A percentile compares a stretch with the other conserved stretches of the same genome.
These are phyloP conservation scores for Dipus sagitta DNA, from an alignment of 2,797 vertebrate genomes.

Conservation along the genomic window DNA sequence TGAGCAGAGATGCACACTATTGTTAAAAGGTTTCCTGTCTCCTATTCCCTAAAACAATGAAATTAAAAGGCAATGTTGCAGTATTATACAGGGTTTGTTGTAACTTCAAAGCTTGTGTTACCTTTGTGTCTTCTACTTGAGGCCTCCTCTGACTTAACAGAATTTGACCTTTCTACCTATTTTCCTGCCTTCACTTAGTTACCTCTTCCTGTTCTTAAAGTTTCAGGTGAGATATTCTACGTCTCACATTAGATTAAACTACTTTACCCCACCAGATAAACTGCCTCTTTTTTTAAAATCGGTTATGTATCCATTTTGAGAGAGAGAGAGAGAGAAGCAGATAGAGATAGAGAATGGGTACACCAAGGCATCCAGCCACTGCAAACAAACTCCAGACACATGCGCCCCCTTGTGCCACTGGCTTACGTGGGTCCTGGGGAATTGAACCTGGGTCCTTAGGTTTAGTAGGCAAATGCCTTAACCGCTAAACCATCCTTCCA, in stretches of 20 bases:
- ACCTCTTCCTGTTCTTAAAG: background rate
- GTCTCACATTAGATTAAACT: background rate
- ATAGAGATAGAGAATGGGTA: too few relatives aligned
- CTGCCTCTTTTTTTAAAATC: background rate
- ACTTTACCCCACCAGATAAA: background rate
- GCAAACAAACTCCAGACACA: too few relatives aligned
- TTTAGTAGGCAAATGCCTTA: too few relatives aligned
- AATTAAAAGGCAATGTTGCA: slow-evolving; percentile 6
- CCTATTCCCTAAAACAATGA: slow-evolving; percentile 5
- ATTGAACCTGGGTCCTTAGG: too few relatives aligned
- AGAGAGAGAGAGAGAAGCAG: too few relatives aligned
- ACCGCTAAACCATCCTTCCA: too few relatives aligned
- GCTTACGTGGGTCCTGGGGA: too few relatives aligned
- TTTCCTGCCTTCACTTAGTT: background rate
- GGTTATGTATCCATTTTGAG: too few relatives aligned
- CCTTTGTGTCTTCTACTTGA: background rate
- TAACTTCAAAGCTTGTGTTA: background rate
- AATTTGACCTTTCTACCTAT: background rate
- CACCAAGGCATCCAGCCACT: too few relatives aligned
- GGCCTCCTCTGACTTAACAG: background rate
- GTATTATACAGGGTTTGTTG: slow-evolving; percentile 37
- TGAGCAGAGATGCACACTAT: background rate
- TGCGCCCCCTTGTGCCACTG: too few relatives aligned
- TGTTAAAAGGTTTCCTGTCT: background rate
- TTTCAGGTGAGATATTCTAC: background rate